Evolutionary conservation across 2,113 vertebrate genomes (phyloP), one percentile per base, ranked within the genome.

Genomic region (Pomatostomus ruficeps): DNA sequence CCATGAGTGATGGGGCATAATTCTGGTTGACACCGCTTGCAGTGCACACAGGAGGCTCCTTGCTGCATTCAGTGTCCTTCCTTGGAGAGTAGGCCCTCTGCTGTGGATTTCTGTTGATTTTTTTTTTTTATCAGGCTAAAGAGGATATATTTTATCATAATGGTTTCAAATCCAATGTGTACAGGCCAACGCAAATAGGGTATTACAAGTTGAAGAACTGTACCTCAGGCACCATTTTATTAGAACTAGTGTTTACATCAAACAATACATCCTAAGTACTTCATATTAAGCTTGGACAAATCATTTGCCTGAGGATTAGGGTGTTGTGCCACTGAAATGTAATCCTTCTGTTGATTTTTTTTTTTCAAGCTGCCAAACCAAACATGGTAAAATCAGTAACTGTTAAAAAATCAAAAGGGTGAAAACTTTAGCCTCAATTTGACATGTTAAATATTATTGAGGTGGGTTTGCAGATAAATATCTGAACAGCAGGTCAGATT

Each of bases 241-340:
- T 99, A 99, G 98, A 99, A 99, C 98, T 98, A 98, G 98, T 99
- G 99, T 99, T 99, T 99, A 99, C 98, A 99, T 99, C 99, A 99
- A 98, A 99, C 98, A 98, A 98, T 99, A 98, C 98, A 98, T 99
- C 98, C 98, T 99, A 99, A 99, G 99, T 99, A 98, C 98, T 99
- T 99, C 98, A 98, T 99, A 99, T 99, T 99, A 99, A 99, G 98
- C 98, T 98, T 98, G 98, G 99, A 99, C 99, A 99, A 99, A 99
- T 99, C 98, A 99, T 99, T 99, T 99, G 99, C 99, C 99, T 99
- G 98, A 98, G 99, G 99, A 99, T 99, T 98, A 98, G 98, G 98
- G 98, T 99, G 98, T 98, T 99, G 98, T 98, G 98, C 98, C 98
- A 98, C 98, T 99, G 98, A 99, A 99, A 99, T 97, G 97, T 98